Percentiles rank a stretch among this genome's conserved stretches.
These are phyloP conservation scores for Apis cerana DNA, from an alignment of 1,140 invertebrate species.

Conservation along the genomic window DNA sequence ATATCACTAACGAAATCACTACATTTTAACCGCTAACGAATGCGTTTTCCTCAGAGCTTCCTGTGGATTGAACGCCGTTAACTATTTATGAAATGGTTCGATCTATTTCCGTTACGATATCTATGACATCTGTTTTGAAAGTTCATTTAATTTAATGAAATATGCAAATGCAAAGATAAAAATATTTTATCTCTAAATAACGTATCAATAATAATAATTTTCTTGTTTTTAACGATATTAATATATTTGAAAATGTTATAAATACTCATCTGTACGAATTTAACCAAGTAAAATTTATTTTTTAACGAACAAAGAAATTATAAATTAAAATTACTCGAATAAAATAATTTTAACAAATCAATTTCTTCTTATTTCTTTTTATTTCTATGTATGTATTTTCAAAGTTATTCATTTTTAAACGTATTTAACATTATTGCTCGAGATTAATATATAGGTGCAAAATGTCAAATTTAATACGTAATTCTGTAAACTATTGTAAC, in stretches of 20 bases:
- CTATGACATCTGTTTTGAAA: not conserved
- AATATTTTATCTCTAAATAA: not conserved
- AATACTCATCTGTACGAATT: no score
- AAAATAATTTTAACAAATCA: no score
- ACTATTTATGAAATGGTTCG: slow-evolving; percentile 1
- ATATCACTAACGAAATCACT: not conserved
- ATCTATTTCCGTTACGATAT: slow-evolving; percentile 2
- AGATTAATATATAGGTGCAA: not conserved
- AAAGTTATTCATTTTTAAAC: not conserved
- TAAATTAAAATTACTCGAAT: no score
- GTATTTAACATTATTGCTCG: not conserved
- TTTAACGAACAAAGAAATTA: no score
- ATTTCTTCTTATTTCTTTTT: no score
- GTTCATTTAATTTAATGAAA: not conserved
- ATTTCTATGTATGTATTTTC: no score
- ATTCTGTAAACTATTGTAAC: not conserved
- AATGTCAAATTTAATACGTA: not conserved
- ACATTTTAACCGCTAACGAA: not conserved
- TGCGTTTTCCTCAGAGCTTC: not conserved
- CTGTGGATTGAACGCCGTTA: not conserved
- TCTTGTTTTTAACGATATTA: not conserved
- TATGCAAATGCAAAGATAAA: not conserved
- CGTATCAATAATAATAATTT: no score
- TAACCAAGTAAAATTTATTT: no score
- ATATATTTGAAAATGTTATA: not conserved